Evolutionary conservation across 2,888 invertebrate genomes (phyloP), one percentile per base, ranked within the genome.

Genomic region (Tridacna gigas): DNA sequence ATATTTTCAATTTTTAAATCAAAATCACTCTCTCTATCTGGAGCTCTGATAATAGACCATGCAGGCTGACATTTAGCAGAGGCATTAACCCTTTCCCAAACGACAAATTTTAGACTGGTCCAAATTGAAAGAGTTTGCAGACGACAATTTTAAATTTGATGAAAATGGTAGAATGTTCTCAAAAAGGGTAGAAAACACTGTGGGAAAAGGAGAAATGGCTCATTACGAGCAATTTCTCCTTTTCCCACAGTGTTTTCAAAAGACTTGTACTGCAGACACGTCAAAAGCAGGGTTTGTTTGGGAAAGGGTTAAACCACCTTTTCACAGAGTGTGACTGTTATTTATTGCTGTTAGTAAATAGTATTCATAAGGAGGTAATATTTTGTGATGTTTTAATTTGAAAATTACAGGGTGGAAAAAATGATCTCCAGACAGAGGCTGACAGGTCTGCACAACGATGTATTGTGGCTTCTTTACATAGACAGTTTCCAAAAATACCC

Each of bases 381-480:
- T 20, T 56, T 56, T 56, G 20, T 56, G 56, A 20, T 56, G 4
- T 65, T 65, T 4, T 26, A 65, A 65, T 37, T 37, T 37, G 37
- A 37, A 37, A 37, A 37, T 83, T 86, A 84, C 92, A 94, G 77
- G 92, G 97, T 97, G 98, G 97, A 26, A 97, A 97, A 93, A 97
- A 98, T 96, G 99, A 99, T 95, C 96, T 98, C 66, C 99, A 99
- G 96, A 99, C 99, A 7, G 98, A 99, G 95, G 99, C 99, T 11
- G 99, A 99, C 94, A 96, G 99, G 88, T 97, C 97, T 47, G 99
- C 98, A 0, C 99, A 99, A 95, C 96, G 96, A 88, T 98, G 98
- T 94, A 99, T 99, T 83, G 96, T 99, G 83, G 97, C 97, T 37
- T 98, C 98, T 0, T 96, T 99, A 7, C 96, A 96, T 56, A 96